Evolutionary conservation across 2,113 vertebrate genomes (phyloP), one percentile per base, ranked within the genome.

Genomic region (Raja brachyura): DNA sequence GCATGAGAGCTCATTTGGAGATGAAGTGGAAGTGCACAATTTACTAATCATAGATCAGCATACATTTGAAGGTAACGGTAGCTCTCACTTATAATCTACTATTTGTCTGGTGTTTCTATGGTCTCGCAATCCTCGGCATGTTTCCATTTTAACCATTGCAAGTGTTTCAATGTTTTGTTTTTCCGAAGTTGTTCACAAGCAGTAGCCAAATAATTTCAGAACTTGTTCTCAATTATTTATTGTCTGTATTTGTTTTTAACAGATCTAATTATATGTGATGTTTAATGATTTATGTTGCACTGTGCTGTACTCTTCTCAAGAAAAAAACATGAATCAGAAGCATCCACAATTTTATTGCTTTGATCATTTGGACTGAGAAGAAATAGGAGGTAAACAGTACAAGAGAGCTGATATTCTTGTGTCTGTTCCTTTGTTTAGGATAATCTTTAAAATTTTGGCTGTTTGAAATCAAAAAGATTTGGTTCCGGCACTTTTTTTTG

Each of bases 11-110:
- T 99, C 99, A 59, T 99, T 99, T 0, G 99, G 99, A 0, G 98
- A 99, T 93, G 98, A 99, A 95, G 98, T 99, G 93, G 99, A 99
- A 94, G 98, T 99, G 93, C 99, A 99, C 96, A 99, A 98, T 95
- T 97, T 99, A 81, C 97, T 99, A 2, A 98, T 99, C 83, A 99
- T 99, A 25, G 99, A 99, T 94, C 99, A 99, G 94, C 98, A 99
- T 95, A 99, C 99, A 77, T 99, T 99, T 2, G 99, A 99, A 97
- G 99, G 98, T 99, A 92, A 92, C 25, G 16, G 61, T 66, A 33
- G 0, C 14, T 66, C 86, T 90, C n/a, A 20, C 31, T 39, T 39
- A 20, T n/a, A 68, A 16, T 68, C 5, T n/a, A 2, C 86, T 68
- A 0, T 66, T 90, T 31, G 54, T 31, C n/a, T 68, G 31, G 61